A percentile compares a stretch with the other conserved stretches of the same genome.
Conservation (phyloP, 1,140 invertebrate genomes). For the Drosophila ananassae region DNA sequence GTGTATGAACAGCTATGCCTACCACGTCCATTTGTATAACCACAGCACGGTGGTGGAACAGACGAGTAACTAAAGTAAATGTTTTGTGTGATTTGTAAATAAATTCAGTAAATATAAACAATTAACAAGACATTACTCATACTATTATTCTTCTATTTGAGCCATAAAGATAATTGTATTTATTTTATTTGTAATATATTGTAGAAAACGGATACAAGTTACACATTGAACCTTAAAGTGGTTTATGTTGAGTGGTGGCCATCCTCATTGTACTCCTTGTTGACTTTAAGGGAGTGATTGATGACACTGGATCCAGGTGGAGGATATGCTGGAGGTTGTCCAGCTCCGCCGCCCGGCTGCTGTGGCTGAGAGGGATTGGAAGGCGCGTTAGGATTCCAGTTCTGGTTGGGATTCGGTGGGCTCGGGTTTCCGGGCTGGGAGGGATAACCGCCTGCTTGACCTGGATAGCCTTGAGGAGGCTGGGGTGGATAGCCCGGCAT, state of each 20-base stretch:
- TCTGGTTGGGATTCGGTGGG: constrained; percentile 1
- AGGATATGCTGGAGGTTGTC: constrained; percentile 2
- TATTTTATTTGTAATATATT: background rate
- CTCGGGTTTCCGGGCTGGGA: background rate
- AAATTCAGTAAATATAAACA: background rate
- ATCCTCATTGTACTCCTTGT: constrained; percentile 66
- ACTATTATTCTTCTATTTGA: too few species aligned
- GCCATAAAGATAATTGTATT: too few species aligned
- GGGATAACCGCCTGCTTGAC: constrained; percentile 6
- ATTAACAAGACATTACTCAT: too few species aligned
- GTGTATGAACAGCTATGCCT: constrained; percentile 97
- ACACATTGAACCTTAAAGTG: too few species aligned
- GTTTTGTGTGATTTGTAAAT: background rate
- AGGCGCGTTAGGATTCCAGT: constrained; percentile 12
- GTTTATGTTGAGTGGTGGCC: constrained; percentile 24
- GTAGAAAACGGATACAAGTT: background rate
- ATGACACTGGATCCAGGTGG: constrained; percentile 52
- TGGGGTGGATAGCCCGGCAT: constrained; percentile 3
- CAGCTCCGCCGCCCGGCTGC: background rate
- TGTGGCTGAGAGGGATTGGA: constrained; percentile 14
- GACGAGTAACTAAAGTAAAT: constrained; percentile 5
- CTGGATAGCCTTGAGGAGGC: constrained; percentile 12
- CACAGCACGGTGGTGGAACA: constrained; percentile 83
- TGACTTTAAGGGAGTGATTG: constrained; percentile 65
- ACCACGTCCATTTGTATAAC: constrained; percentile 94